Percentiles rank a stretch among this genome's conserved stretches.
Evolutionary conservation across 2,797 vertebrate genomes (phyloP).

Genomic region (Chrysocyon brachyurus): DNA sequence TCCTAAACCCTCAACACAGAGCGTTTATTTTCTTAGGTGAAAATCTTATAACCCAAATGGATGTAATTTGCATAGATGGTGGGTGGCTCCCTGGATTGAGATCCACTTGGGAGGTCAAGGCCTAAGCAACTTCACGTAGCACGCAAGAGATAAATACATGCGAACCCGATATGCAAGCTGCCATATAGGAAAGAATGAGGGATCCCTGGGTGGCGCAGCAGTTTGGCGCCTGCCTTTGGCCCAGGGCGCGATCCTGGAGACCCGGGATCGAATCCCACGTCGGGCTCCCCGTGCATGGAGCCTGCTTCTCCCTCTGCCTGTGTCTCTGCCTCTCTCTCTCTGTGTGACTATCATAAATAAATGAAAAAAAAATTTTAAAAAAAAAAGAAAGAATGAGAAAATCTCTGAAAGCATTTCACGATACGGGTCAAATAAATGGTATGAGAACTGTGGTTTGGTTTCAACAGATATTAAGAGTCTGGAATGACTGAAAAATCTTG

Average conservation of each 20-base stretch:
- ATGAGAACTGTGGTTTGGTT: not conserved
- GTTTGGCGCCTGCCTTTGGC: too few species aligned
- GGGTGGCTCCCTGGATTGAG: not conserved
- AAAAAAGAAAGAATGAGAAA: not conserved
- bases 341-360: too few species aligned
- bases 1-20: not conserved
- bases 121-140: not conserved
- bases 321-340: too few species aligned
- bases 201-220: too few species aligned
- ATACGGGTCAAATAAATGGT: not conserved
- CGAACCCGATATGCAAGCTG: not conserved
- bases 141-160: slow-evolving; percentile 8
- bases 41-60: slow-evolving; percentile 31
- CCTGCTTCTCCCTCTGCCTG: too few species aligned
- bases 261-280: too few species aligned
- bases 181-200: not conserved
- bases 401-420: not conserved
- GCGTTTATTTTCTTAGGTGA: not conserved
- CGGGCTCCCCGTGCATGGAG: too few species aligned
- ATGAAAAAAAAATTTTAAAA: too few species aligned
- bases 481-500: not conserved
- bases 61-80: not conserved
- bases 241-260: too few species aligned
- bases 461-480: not conserved
- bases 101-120: not conserved